These are phyloP conservation scores for Aromia moschata DNA, from an alignment of 2,888 invertebrate species.

Conservation along the genomic window DNA sequence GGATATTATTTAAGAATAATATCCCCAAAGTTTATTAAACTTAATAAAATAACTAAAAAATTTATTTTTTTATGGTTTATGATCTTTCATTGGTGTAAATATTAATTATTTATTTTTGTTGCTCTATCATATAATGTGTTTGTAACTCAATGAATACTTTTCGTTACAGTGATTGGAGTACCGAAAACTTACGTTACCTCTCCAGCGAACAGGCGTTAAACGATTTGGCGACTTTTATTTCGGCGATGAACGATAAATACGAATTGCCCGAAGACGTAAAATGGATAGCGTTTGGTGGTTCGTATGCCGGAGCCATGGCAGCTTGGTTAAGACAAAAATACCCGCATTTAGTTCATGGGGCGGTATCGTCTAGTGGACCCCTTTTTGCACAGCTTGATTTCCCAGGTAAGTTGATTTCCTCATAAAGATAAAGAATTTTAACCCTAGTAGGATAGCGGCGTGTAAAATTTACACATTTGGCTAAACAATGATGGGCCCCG, in stretches of 20 bases:
- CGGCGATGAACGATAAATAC: conserved; percentile 38
- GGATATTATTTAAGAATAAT: too few species aligned
- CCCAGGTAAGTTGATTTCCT: conserved; percentile 10
- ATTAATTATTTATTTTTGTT: too few species aligned
- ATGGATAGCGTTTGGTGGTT: conserved; percentile 67
- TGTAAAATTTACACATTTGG: too few species aligned
- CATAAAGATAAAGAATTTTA: background rate
- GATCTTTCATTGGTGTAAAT: too few species aligned
- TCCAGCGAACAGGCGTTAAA: conserved; percentile 62
- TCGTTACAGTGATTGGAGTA: conserved; percentile 74
- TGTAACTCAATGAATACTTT: too few species aligned
- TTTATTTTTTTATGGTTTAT: too few species aligned
- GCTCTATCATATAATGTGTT: too few species aligned
- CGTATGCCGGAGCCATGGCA: conserved; percentile 70
- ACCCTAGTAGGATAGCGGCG: too few species aligned
- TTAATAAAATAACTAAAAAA: too few species aligned
- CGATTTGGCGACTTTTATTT: conserved; percentile 62
- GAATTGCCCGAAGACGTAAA: conserved; percentile 31
- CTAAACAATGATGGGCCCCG: too few species aligned
- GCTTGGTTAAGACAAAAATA: conserved; percentile 69
- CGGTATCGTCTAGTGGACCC: conserved; percentile 70
- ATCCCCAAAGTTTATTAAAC: too few species aligned
- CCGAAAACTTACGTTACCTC: conserved; percentile 59
- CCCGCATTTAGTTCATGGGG: conserved; percentile 69
- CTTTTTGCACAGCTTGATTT: conserved; percentile 66